Evolutionary conservation across 1,140 invertebrate genomes (phyloP).

Genomic region (Chelonus insularis): DNA sequence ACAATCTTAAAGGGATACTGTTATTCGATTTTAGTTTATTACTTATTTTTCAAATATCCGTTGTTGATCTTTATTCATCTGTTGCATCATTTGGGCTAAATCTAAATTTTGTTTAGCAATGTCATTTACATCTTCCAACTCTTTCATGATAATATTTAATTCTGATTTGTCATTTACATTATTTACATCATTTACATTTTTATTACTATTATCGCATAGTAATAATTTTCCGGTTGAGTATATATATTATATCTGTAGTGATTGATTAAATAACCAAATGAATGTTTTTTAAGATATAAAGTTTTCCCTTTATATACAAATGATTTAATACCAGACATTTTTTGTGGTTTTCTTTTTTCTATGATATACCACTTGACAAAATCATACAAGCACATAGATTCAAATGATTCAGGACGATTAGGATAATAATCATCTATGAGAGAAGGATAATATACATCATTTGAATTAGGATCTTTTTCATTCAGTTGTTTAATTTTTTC

Average conservation of each 20-base stretch:
- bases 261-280: slow-evolving; percentile 36
- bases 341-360: slow-evolving; percentile 25
- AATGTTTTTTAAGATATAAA: slow-evolving; percentile 34
- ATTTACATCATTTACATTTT: slow-evolving; percentile 35
- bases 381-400: slow-evolving; percentile 5
- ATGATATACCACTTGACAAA: slow-evolving; percentile 24
- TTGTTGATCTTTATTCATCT: slow-evolving; percentile 34
- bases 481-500: slow-evolving; percentile 25
- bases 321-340: no score
- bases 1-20: slow-evolving; percentile 21
- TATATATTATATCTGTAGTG: slow-evolving; percentile 36
- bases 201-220: slow-evolving; percentile 29
- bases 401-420: slow-evolving; percentile 11
- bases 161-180: slow-evolving; percentile 30
- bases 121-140: slow-evolving; percentile 31
- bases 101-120: slow-evolving; percentile 13
- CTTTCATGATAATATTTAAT: slow-evolving; percentile 35
- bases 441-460: slow-evolving; percentile 32
- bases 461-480: slow-evolving; percentile 23
- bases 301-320: no score
- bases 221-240: slow-evolving; percentile 39
- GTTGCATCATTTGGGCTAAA: slow-evolving; percentile 28
- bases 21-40: background rate
- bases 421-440: slow-evolving; percentile 27
- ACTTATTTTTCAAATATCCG: slow-evolving; percentile 27